Base-by-base conservation (phyloP, 2,888 invertebrate genomes). In the Eristalis tenax region DNA sequence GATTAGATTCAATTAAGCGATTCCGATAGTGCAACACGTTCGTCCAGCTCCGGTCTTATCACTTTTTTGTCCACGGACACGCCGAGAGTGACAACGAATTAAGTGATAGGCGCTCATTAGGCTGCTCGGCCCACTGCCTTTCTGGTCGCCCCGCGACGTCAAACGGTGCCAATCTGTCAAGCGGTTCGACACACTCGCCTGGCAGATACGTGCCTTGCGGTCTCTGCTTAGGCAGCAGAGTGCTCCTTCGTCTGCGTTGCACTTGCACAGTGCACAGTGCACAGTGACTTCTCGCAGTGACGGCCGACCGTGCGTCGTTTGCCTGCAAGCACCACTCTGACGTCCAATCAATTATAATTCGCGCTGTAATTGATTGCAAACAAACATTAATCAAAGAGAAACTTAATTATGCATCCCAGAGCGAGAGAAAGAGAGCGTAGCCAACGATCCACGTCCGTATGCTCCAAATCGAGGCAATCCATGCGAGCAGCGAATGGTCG, bases 321-420 rank as follows among this genome's bases (percentile, higher is more conserved):
- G 57, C 43, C 74, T 76, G 64, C 73, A 69, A 80, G 78, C 78
- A 66, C 57, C 74, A 23, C 57, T 26, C 59, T 57, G 76, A 79
- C 83, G 73, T 79, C 61, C 73, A 87, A 79, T 83, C 87, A 87
- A 87, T 83, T 83, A 80, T 77, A 79, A 83, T 87, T 71, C 76
- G 73, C 40, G 73, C 32, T 59, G 83, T 83, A 87, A 87, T 87
- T 87, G 87, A 87, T 87, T 87, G 71, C 83, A 83, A 83, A 87
- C 76, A 80, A 87, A 87, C 83, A 87, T 87, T 87, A 80, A 87
- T 87, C 87, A 87, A 83, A 76, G 87, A 59, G 87, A 87, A 87
- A 87, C 87, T 87, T 87, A 87, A 87, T 83, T 87, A 83, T 87
- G 79, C 83, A 76, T 68, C 82, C 59, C 38, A 32, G 59, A 11